Evolutionary conservation across 2,888 invertebrate genomes (phyloP).

Genomic region (Stenodera caucasica): DNA sequence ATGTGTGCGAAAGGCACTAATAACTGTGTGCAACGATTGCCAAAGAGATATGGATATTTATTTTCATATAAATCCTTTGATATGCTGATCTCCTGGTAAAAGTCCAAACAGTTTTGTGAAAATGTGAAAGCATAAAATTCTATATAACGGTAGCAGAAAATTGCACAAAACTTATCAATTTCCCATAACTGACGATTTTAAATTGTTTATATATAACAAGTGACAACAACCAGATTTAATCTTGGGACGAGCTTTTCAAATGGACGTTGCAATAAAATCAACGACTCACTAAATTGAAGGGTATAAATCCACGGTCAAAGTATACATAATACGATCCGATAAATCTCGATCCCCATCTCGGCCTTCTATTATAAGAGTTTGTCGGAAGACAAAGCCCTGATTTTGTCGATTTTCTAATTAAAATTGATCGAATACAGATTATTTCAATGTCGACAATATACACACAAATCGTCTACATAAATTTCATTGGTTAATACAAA

Average conservation of each 20-base stretch:
- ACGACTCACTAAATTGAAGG: not conserved
- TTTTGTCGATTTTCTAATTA: too few species aligned
- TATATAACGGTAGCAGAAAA: not conserved
- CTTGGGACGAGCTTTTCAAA: not conserved
- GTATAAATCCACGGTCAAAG: slow-evolving; percentile 24
- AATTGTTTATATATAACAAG: not conserved
- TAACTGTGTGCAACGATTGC: not conserved
- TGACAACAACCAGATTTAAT: too few species aligned
- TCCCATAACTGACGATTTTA: not conserved
- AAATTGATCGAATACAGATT: too few species aligned
- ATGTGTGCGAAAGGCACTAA: not conserved
- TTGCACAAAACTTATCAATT: not conserved
- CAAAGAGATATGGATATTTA: slow-evolving; percentile 4
- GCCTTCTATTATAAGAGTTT: too few species aligned
- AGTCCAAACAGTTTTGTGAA: not conserved
- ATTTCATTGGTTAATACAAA: not conserved
- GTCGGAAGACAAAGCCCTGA: too few species aligned
- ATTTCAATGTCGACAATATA: too few species aligned
- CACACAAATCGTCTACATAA: not conserved
- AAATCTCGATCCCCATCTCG: too few species aligned
- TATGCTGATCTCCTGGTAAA: slow-evolving; percentile 5
- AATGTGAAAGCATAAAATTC: not conserved
- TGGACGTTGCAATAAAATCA: not conserved
- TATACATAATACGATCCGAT: slow-evolving; percentile 22
- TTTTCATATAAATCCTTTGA: slow-evolving; percentile 3